Evolutionary conservation across 64 coral and sea anemone species (phyloP).

Genomic region (Cladopsammia gracilis): DNA sequence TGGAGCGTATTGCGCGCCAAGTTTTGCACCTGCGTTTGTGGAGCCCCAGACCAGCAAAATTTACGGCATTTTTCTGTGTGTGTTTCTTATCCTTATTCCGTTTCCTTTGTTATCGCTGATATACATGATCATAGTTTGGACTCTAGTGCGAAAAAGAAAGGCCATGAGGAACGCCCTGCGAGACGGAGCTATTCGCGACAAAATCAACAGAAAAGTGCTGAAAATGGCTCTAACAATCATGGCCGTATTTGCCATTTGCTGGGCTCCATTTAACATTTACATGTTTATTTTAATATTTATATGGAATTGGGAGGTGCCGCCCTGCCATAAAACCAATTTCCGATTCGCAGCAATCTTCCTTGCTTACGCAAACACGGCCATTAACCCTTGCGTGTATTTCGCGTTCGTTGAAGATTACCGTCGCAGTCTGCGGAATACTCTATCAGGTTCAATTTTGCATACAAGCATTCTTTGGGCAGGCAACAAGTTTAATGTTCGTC

Average conservation of each 20-base stretch:
- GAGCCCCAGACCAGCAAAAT: conserved; percentile 3
- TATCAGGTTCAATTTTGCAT: background rate
- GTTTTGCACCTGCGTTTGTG: conserved; percentile 23
- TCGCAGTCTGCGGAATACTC: background rate
- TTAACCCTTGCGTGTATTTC: conserved; percentile 29
- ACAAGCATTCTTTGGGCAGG: background rate
- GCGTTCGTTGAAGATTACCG: conserved; percentile 34
- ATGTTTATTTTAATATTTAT: conserved; percentile 1
- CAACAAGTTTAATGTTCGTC: background rate
- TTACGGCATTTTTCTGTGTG: conserved; percentile 15
- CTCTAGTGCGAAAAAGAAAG: background rate
- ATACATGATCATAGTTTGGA: conserved; percentile 7
- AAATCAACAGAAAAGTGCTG: conserved; percentile 66
- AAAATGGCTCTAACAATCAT: conserved; percentile 65
- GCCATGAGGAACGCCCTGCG: conserved; percentile 5
- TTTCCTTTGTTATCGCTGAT: background rate
- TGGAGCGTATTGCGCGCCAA: background rate
- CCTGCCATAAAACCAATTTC: background rate
- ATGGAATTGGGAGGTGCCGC: background rate
- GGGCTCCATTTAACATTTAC: conserved; percentile 42
- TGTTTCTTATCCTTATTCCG: conserved; percentile 4
- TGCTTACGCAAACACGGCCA: background rate
- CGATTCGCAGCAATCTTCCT: conserved; percentile 2
- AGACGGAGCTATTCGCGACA: conserved; percentile 13
- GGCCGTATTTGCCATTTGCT: conserved; percentile 42